phyloP scores from a whole-genome alignment of 2,888 invertebrate species.

The Himalopsyche anomala region DNA sequence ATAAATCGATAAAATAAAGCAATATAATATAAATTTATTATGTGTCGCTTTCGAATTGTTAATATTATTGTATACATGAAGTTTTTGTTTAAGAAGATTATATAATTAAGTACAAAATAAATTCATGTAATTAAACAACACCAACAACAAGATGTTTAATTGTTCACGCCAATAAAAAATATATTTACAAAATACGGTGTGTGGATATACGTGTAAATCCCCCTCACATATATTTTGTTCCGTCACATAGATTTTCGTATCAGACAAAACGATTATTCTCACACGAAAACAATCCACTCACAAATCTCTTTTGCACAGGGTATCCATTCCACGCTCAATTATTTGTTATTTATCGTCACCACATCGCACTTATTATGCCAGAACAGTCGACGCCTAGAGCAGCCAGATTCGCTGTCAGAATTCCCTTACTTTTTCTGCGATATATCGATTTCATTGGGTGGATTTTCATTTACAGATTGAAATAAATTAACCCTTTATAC shows the following conservation, averaged over 20 bases:
- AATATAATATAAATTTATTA: too few species aligned
- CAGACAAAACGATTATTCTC: neutral
- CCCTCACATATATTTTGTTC: neutral
- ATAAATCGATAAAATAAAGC: too few species aligned
- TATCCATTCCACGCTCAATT: slow-evolving; percentile 31
- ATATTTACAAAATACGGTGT: neutral
- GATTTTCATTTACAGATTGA: neutral
- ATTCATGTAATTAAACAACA: too few species aligned
- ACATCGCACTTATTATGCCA: slow-evolving; percentile 37
- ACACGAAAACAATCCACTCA: slow-evolving; percentile 33
- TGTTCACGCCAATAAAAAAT: neutral
- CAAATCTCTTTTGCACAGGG: slow-evolving; percentile 22
- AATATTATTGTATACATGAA: too few species aligned
- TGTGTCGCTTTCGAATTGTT: too few species aligned
- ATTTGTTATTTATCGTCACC: slow-evolving; percentile 39
- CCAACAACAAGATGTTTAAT: too few species aligned
- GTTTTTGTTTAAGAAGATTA: too few species aligned
- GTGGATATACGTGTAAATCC: neutral
- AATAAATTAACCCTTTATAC: slow-evolving; percentile 6
- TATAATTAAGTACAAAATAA: too few species aligned
- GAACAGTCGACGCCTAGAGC: neutral
- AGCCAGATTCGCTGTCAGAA: neutral
- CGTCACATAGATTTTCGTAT: slow-evolving; percentile 23
- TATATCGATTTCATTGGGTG: slow-evolving; percentile 38
- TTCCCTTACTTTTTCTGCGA: neutral